Evolutionary conservation across 2,113 vertebrate species (phyloP), one percentile per base, ranked within the genome.

Genomic region (Epinephelus lanceolatus): DNA sequence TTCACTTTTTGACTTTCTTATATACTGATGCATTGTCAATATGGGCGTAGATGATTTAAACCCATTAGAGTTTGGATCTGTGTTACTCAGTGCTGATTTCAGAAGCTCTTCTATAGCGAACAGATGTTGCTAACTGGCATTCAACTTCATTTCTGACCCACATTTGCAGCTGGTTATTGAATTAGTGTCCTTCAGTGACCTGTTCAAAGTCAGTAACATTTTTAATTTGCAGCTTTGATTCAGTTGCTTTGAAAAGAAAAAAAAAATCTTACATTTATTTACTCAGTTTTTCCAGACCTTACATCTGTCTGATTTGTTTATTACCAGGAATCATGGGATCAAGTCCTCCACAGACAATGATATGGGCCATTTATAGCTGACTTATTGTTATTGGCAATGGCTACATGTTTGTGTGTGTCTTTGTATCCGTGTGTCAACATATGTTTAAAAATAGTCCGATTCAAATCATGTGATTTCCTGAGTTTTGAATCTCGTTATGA

Each of bases 271-370:
- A 37, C 51, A 55, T 55, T 40, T 37, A 55, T 17, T 23, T 17
- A 40, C 52, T 71, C 23, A 0, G 11, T 40, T 74, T 63, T 61
- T 55, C 2, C 49, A 59, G 49, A 71, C 52, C 30, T 42, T 21
- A 51, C 14, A 4, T 57, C 25, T 40, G 27, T 5, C 30, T 67
- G 52, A 71, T 17, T 18, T 60, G 33, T 45, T 51, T 33, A 27
- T 13, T 18, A 57, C 18, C 2, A 25, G 21, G 25, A 76, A 42
- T 61, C 11, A 1, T 65, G 51, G 40, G 14, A 51, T 78, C 51
- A 80, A 82, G 73, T 57, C 18, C n/a, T 27, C 45, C 75, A 71
- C 13, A 65, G 6, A 82, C 65, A 73, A 86, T 52, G n/a, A 49
- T 52, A 47, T 17, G 10, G 5, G 55, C 15, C 33, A 53, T 76